Evolutionary conservation across 1,140 invertebrate species (phyloP), one percentile per base, ranked within the genome.

Genomic region (Neodiprion virginianus): DNA sequence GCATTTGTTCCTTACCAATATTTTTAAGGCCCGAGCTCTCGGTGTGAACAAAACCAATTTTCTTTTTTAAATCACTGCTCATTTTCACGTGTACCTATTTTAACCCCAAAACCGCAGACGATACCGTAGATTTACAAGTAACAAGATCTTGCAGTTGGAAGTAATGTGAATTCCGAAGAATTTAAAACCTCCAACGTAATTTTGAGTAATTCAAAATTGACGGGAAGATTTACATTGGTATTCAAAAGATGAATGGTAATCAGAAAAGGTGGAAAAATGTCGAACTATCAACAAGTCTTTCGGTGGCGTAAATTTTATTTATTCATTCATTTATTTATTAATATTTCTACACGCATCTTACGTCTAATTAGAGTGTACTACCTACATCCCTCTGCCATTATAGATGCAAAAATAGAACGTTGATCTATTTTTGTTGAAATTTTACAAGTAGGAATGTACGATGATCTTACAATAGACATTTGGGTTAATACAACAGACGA

Each of bases 341-440:
- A 78, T 72, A 67, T 78, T 66, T 49, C 73, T 78, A 78, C 75
- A 78, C 77, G 75, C 76, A 78, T 78, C 76, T 53, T 76, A 69
- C 74, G 76, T 61, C 53, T 61, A 74, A 74, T 78, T 76, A 74
- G 69, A 76, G 48, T 74, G 72, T 77, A 74, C 23, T 78, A 78
- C 77, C 77, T 74, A 76, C 75, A 78, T 77, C 77, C 53, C 53
- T 17, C 11, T 61, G 53, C 53, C 53, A 61, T 61, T 61, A 75
- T 76, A 78, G 21, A 73, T 78, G 76, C 77, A 78, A 78, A 78
- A 78, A 78, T 78, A 78, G 76, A 61, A 75, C 7, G 72, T 67
- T 28, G 48, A 48, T 72, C 77, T 78, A 78, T 74, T 77, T 78
- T 78, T 72, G 71, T 67, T 72, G 69, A 50, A 75, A 75, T 61